These are phyloP conservation scores for Alviniconcha strummeri DNA, from an alignment of 2,888 invertebrate genomes.

Conservation along the genomic window DNA sequence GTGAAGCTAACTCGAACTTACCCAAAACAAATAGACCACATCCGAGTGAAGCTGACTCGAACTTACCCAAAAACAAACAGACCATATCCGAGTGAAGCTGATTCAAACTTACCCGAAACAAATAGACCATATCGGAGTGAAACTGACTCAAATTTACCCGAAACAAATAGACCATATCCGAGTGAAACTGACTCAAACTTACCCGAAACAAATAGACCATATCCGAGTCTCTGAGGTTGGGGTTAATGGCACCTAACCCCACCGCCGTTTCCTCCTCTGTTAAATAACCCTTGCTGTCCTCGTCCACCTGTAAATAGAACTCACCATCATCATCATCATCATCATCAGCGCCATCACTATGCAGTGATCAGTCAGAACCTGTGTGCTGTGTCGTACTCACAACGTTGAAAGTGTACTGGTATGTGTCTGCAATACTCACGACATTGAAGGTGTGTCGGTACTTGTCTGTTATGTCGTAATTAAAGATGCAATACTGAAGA, in stretches of 20 bases:
- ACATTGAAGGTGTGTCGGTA: no score
- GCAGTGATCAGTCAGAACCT: background rate
- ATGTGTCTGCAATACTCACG: no score
- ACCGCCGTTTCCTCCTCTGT: slow-evolving; percentile 60
- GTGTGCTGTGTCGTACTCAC: background rate
- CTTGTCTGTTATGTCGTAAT: no score
- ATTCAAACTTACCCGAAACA: no score
- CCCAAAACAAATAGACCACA: no score
- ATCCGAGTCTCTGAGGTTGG: slow-evolving; percentile 59
- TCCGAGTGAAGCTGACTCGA: no score
- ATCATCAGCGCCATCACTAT: background rate
- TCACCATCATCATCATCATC: background rate
- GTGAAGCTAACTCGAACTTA: no score
- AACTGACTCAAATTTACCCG: slow-evolving; percentile 49
- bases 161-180: slow-evolving; percentile 64
- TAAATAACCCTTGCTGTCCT: slow-evolving; percentile 57
- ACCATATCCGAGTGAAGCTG: no score
- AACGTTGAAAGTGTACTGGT: background rate
- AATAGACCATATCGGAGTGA: no score
- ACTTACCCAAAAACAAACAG: no score
- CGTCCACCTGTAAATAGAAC: slow-evolving; percentile 56
- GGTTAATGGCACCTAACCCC: slow-evolving; percentile 64
- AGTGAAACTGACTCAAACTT: slow-evolving; percentile 27
- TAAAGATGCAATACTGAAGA: no score
- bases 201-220: slow-evolving; percentile 67